Evolutionary conservation across 1,140 invertebrate genomes (phyloP).

Genomic region (Globodera ellingtonae): DNA sequence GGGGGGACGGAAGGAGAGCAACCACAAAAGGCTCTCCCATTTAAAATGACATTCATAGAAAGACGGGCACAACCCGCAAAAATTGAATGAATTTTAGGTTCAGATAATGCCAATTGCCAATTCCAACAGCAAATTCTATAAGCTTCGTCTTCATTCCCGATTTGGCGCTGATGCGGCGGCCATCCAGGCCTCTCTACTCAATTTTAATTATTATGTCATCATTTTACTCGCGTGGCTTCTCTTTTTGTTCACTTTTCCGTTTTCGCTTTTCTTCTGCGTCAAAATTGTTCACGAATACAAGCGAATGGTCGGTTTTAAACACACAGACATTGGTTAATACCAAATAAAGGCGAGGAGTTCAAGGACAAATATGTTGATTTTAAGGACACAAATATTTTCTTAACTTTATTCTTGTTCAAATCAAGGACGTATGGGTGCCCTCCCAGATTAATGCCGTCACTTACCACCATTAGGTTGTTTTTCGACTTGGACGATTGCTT

Average conservation of each 20-base stretch:
- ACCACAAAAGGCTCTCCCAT: no score
- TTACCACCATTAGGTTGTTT: conserved; percentile 49
- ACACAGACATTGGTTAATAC: background rate
- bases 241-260: conserved; percentile 52
- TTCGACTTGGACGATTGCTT: conserved; percentile 52
- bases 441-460: background rate
- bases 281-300: conserved; percentile 63
- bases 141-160: background rate
- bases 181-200: background rate
- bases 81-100: background rate
- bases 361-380: no score
- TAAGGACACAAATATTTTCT: no score
- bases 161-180: background rate
- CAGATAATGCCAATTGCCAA: background rate
- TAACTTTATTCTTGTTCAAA: no score
- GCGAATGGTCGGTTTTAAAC: conserved; percentile 49
- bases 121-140: background rate
- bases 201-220: conserved; percentile 47
- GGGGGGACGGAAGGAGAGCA: no score
- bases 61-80: no score
- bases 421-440: no score
- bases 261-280: conserved; percentile 58
- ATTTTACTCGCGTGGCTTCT: conserved; percentile 46
- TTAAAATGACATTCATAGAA: no score
- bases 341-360: no score